These are phyloP conservation scores for Orthonychiurus folsomi DNA, from an alignment of 2,888 invertebrate species.

Conservation along the genomic window DNA sequence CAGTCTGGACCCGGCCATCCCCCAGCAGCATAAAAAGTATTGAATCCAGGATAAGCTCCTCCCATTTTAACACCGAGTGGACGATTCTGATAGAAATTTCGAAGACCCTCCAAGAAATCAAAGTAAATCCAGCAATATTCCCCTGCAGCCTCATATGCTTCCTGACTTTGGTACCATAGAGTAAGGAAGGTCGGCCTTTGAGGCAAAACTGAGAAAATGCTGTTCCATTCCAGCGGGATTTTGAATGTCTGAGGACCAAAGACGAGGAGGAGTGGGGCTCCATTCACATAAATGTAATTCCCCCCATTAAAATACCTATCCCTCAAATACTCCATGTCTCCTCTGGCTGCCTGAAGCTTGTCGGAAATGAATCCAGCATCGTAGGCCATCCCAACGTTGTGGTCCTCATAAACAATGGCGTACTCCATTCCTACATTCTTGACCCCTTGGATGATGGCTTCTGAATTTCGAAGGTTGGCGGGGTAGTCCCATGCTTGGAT, in stretches of 20 bases:
- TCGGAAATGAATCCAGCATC: constrained; percentile 33
- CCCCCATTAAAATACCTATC: constrained; percentile 26
- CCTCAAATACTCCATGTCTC: constrained; percentile 30
- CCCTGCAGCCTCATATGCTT: constrained; percentile 24
- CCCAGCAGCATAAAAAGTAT: constrained; percentile 25
- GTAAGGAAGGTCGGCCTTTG: constrained; percentile 32
- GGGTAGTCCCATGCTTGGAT: constrained; percentile 30
- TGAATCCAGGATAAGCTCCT: constrained; percentile 33
- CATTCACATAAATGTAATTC: constrained; percentile 32
- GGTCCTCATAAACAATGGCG: constrained; percentile 36
- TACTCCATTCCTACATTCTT: constrained; percentile 29
- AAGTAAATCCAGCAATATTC: constrained; percentile 35
- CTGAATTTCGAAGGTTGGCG: constrained; percentile 27
- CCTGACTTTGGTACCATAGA: constrained; percentile 27
- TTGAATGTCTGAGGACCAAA: constrained; percentile 35
- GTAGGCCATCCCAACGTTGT: constrained; percentile 31
- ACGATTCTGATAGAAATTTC: constrained; percentile 27
- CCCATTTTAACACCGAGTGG: constrained; percentile 27
- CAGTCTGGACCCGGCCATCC: constrained; percentile 31
- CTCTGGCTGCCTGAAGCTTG: constrained; percentile 22
- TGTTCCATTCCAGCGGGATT: constrained; percentile 25
- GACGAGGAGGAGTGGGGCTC: constrained; percentile 29
- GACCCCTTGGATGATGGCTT: constrained; percentile 24
- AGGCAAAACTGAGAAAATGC: constrained; percentile 25
- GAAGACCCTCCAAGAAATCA: constrained; percentile 31